phyloP scores from a whole-genome alignment of 2,113 vertebrate genomes.

The Rhombomys opimus region DNA sequence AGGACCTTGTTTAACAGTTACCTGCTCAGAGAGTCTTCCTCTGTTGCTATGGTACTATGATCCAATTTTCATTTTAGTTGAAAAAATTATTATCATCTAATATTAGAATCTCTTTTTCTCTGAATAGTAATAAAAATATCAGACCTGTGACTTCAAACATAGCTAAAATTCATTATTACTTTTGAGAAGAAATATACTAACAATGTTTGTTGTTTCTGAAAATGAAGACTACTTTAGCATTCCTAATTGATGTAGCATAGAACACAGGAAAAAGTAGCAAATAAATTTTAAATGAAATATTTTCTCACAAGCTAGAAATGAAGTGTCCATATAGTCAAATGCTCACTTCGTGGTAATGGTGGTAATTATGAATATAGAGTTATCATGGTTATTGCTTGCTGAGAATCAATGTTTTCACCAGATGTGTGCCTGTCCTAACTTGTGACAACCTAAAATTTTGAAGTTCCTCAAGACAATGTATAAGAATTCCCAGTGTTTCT shows the following conservation, averaged over 20 bases:
- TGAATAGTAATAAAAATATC: neutral
- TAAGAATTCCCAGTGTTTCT: neutral
- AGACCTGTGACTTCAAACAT: neutral
- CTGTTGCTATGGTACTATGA: neutral
- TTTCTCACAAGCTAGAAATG: neutral
- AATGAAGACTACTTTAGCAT: neutral
- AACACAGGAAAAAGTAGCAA: neutral
- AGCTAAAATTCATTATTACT: neutral
- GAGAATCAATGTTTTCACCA: neutral
- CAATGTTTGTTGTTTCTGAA: neutral
- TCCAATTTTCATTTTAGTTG: constrained; percentile 4
- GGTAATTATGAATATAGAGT: neutral
- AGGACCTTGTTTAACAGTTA: constrained; percentile 9
- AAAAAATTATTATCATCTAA: neutral
- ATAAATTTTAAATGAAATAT: neutral
- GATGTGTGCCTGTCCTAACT: neutral
- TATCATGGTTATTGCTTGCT: neutral
- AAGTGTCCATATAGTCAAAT: neutral
- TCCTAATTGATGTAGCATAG: constrained; percentile 1
- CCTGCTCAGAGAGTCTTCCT: constrained; percentile 16
- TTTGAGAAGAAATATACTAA: neutral
- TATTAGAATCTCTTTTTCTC: constrained; percentile 16
- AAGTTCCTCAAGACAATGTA: neutral
- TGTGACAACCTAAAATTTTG: neutral
- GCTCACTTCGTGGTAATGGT: neutral